phyloP scores from a whole-genome alignment of 2,888 invertebrate species.

The Apodemia zela region DNA sequence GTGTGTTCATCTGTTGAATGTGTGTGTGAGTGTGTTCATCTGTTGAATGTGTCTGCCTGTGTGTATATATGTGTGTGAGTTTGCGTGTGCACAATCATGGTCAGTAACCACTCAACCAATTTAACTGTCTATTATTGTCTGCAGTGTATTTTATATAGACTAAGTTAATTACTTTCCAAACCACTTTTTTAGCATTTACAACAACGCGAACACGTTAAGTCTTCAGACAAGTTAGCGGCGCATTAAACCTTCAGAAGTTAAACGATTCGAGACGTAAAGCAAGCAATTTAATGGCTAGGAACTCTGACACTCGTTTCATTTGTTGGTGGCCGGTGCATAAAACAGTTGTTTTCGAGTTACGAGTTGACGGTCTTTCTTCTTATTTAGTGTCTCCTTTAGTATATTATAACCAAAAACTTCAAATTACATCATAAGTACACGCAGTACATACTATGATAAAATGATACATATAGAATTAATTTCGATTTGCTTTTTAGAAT shows the following conservation, averaged over 20 bases:
- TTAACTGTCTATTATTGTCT: neutral
- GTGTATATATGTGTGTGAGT: no score
- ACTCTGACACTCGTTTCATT: slow-evolving; percentile 18
- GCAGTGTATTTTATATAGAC: neutral
- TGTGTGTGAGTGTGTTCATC: no score
- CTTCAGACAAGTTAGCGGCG: slow-evolving; percentile 11
- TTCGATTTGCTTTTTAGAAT: no score
- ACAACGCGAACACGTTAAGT: slow-evolving; percentile 1
- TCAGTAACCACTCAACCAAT: no score
- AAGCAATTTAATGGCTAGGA: slow-evolving; percentile 6
- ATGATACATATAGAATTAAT: no score
- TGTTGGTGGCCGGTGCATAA: slow-evolving; percentile 25
- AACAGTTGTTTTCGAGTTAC: slow-evolving; percentile 30
- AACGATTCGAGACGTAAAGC: slow-evolving; percentile 2
- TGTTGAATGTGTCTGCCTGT: no score
- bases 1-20: no score
- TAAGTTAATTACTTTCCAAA: neutral
- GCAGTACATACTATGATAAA: no score
- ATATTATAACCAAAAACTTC: neutral
- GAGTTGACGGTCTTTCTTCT: neutral
- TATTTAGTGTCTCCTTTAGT: neutral
- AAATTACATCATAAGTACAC: no score
- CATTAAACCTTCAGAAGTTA: slow-evolving; percentile 16
- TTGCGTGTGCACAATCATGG: no score
- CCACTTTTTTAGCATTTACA: neutral